These are phyloP conservation scores for Mus pahari DNA, from an alignment of 2,113 vertebrate species.

Conservation along the genomic window DNA sequence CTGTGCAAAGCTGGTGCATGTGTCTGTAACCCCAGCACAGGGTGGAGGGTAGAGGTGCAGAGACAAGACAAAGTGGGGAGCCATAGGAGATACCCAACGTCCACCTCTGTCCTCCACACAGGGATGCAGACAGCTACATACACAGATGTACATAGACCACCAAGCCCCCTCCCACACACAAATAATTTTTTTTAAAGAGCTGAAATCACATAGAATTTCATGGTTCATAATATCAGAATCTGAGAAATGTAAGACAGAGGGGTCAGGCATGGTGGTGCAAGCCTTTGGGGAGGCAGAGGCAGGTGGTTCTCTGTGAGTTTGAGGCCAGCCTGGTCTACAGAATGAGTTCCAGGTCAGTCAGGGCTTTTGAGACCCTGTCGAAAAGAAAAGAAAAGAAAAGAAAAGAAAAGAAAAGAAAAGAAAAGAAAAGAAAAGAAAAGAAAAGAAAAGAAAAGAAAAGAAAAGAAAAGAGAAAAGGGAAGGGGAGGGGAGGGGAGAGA, in stretches of 20 bases:
- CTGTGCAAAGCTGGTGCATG: neutral
- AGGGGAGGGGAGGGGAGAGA: too few species aligned
- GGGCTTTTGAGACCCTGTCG: neutral
- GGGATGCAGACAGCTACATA: neutral
- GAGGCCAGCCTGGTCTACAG: neutral
- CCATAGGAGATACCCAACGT: neutral
- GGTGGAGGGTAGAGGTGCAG: neutral
- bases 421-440: too few species aligned
- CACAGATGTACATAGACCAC: neutral
- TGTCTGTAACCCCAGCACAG: neutral
- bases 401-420: too few species aligned
- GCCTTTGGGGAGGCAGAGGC: neutral
- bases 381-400: neutral
- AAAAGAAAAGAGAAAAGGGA: too few species aligned
- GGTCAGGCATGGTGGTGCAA: neutral
- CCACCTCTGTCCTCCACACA: neutral
- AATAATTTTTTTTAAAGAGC: neutral
- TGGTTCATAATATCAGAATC: conserved; percentile 5
- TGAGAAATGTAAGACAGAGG: neutral
- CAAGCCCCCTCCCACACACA: neutral
- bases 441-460: too few species aligned
- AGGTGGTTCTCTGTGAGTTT: neutral
- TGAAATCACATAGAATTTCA: neutral
- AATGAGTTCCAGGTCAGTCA: neutral
- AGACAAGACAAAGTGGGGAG: neutral